A percentile compares a stretch with the other conserved stretches of the same genome.
phyloP scores from a whole-genome alignment of 2,888 invertebrate genomes.

The Pantelozetes paolii region DNA sequence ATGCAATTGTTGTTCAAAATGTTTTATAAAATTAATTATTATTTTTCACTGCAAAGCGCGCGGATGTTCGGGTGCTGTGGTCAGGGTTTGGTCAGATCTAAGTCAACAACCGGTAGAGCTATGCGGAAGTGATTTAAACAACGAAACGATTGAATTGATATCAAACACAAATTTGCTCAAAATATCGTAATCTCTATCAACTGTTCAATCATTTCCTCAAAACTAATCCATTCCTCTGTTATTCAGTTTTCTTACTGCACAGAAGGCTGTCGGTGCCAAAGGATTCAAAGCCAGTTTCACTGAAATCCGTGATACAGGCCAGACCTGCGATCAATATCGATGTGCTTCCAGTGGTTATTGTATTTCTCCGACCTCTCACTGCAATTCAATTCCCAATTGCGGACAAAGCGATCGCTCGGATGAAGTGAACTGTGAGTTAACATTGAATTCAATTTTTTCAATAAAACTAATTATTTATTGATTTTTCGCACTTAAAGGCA shows the following conservation, averaged over 20 bases:
- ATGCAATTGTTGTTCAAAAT: constrained; percentile 50
- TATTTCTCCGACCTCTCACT: constrained; percentile 69
- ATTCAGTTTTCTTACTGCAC: constrained; percentile 74
- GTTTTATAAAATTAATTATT: constrained; percentile 25
- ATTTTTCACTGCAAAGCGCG: constrained; percentile 51
- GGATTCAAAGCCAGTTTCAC: constrained; percentile 95
- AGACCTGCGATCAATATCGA: constrained; percentile 64
- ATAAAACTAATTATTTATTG: background rate
- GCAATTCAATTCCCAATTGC: constrained; percentile 78
- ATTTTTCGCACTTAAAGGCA: constrained; percentile 51
- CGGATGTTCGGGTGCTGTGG: constrained; percentile 85
- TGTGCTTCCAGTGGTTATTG: constrained; percentile 70
- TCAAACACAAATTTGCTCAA: constrained; percentile 47
- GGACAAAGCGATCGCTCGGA: constrained; percentile 70
- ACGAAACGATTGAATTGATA: constrained; percentile 46
- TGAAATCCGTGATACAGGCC: constrained; percentile 62
- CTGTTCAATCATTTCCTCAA: background rate
- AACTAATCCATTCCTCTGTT: background rate
- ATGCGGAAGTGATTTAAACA: constrained; percentile 74
- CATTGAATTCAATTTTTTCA: background rate
- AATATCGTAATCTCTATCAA: constrained; percentile 45
- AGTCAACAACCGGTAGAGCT: constrained; percentile 77
- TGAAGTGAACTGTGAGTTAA: constrained; percentile 66
- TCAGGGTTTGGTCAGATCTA: constrained; percentile 79
- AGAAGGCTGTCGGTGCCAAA: constrained; percentile 86